Percentiles rank a stretch among this genome's conserved stretches.
phyloP scores from a whole-genome alignment of 2,113 vertebrate genomes.

The Bufo bufo region DNA sequence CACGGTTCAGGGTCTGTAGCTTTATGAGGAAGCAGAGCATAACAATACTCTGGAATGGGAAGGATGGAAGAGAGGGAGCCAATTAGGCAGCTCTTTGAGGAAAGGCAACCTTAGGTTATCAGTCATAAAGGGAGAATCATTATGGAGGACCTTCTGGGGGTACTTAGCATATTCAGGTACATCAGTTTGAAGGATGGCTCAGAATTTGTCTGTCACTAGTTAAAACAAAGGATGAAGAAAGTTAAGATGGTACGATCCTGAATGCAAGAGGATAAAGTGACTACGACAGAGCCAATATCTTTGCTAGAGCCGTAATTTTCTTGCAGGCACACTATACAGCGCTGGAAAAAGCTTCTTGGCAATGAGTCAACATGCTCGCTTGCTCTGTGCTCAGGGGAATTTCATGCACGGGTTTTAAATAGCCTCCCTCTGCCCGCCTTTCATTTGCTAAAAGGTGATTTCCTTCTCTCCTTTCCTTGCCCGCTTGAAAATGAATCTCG shows the following conservation, averaged over 20 bases:
- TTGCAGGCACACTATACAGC: conserved; percentile 42
- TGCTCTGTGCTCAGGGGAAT: conserved; percentile 42
- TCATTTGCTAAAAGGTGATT: conserved; percentile 58
- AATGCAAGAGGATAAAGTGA: conserved; percentile 24
- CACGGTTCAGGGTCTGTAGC: conserved; percentile 37
- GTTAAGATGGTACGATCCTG: conserved; percentile 29
- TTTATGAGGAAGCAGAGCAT: conserved; percentile 31
- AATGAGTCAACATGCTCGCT: conserved; percentile 47
- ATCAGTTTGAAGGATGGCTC: conserved; percentile 49
- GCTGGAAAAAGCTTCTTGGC: conserved; percentile 47
- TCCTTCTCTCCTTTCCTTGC: conserved; percentile 54
- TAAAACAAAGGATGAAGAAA: conserved; percentile 45
- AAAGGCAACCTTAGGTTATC: conserved; percentile 54
- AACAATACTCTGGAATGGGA: conserved; percentile 33
- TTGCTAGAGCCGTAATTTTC: conserved; percentile 44
- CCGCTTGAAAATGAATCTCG: conserved; percentile 54
- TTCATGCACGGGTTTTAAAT: conserved; percentile 52
- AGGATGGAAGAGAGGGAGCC: conserved; percentile 40
- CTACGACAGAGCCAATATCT: conserved; percentile 5
- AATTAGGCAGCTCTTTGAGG: conserved; percentile 57
- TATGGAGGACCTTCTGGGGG: conserved; percentile 57
- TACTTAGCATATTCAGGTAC: conserved; percentile 56
- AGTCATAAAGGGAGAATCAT: conserved; percentile 51
- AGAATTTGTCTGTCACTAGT: conserved; percentile 43
- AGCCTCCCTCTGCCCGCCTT: conserved; percentile 51